Conservation (phyloP, 2,888 invertebrate species). For the Itoplectis maculator region DNA sequence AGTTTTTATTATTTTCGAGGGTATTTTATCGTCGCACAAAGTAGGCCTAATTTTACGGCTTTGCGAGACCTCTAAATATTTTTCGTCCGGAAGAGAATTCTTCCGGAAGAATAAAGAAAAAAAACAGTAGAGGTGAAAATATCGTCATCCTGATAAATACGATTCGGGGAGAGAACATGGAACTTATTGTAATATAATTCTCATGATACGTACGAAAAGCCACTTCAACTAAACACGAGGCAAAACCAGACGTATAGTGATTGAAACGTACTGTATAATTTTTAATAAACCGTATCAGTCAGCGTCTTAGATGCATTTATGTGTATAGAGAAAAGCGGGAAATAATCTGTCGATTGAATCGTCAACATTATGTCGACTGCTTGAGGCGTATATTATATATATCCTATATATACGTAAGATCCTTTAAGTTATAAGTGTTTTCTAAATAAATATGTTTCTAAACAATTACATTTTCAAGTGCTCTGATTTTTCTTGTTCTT, state of each 20-base stretch:
- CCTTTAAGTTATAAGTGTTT: constrained; percentile 46
- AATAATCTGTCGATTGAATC: constrained; percentile 14
- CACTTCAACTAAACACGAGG: not conserved
- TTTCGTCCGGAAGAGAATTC: constrained; percentile 6
- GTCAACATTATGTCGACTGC: constrained; percentile 27
- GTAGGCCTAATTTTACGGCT: no score
- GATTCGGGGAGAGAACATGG: constrained; percentile 1
- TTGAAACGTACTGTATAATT: constrained; percentile 11
- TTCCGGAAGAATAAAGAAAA: no score
- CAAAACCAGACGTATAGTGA: constrained; percentile 15
- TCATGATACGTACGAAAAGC: not conserved
- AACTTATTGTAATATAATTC: constrained; percentile 42
- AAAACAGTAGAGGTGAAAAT: no score
- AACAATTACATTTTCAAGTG: not conserved
- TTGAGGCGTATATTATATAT: constrained; percentile 13
- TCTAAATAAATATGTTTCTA: constrained; percentile 53
- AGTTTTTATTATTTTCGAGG: no score
- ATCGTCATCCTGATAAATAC: no score
- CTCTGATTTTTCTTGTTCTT: not conserved
- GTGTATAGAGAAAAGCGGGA: not conserved
- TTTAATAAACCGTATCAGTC: not conserved
- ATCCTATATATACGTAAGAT: constrained; percentile 32
- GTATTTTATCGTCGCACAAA: no score
- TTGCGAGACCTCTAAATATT: not conserved
- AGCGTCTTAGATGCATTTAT: constrained; percentile 11